Conservation (phyloP, 1,140 invertebrate genomes). For the Drosophila murphyi region DNA sequence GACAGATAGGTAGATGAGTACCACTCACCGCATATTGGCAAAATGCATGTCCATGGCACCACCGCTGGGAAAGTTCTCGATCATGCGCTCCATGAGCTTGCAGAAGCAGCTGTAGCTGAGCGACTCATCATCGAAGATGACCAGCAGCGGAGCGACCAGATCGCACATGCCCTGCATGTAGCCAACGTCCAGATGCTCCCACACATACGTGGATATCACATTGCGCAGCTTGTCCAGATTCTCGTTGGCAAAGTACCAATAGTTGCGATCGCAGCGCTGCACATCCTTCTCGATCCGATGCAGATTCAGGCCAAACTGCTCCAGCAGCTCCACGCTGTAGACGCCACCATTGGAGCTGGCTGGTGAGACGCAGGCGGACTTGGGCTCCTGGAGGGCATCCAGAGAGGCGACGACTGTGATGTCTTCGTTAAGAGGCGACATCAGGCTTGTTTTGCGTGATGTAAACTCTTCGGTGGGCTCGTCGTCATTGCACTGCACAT, state of each 20-base stretch:
- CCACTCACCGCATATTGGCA: slow-evolving; percentile 94
- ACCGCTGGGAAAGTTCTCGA: slow-evolving; percentile 96
- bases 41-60: slow-evolving; percentile 97
- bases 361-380: slow-evolving; percentile 90
- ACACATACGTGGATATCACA: slow-evolving; percentile 98
- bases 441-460: slow-evolving; percentile 79
- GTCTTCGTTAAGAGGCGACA: slow-evolving; percentile 80
- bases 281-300: slow-evolving; percentile 99
- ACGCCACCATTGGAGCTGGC: slow-evolving; percentile 94
- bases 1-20: slow-evolving; percentile 29
- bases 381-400: slow-evolving; percentile 84
- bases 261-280: slow-evolving; percentile 96
- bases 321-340: slow-evolving; percentile 93
- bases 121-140: slow-evolving; percentile 96
- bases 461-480: slow-evolving; percentile 76
- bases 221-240: slow-evolving; percentile 97
- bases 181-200: slow-evolving; percentile 96
- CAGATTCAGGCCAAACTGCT: slow-evolving; percentile 94
- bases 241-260: slow-evolving; percentile 94
- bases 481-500: slow-evolving; percentile 70
- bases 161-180: slow-evolving; percentile 98
- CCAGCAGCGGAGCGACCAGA: slow-evolving; percentile 95
- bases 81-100: slow-evolving; percentile 95
- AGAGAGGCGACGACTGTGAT: slow-evolving; percentile 77
- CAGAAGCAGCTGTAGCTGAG: slow-evolving; percentile 96